Percentiles rank a stretch among this genome's conserved stretches.
These are phyloP conservation scores for Stictocephala bisonia DNA, from an alignment of 2,888 invertebrate genomes.

Conservation along the genomic window DNA sequence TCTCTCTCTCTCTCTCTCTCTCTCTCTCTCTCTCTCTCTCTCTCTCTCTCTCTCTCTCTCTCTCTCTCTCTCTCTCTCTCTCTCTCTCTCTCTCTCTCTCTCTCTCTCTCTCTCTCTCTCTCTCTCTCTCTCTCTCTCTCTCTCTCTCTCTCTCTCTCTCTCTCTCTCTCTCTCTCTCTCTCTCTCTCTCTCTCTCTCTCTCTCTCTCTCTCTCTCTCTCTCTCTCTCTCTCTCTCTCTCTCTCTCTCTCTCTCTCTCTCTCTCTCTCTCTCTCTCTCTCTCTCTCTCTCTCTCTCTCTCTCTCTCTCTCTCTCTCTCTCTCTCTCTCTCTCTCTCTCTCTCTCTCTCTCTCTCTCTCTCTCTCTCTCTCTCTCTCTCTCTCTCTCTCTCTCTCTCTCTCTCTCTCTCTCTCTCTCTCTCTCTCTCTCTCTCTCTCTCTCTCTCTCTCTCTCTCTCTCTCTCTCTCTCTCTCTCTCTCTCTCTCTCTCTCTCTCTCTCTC, in stretches of 20 bases:
- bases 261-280: not conserved
- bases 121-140: not conserved
- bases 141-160: not conserved
- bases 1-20: not conserved
- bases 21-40: not conserved
- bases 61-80: not conserved
- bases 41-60: not conserved
- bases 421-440: not conserved
- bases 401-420: not conserved
- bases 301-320: not conserved
- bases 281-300: not conserved
- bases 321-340: not conserved
- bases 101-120: not conserved
- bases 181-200: not conserved
- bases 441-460: not conserved
- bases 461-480: not conserved
- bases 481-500: not conserved
- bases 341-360: not conserved
- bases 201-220: not conserved
- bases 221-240: not conserved
- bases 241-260: not conserved
- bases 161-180: not conserved
- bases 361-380: not conserved
- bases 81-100: not conserved
- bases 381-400: not conserved